Base-by-base conservation (phyloP, 2,888 invertebrate genomes). In the Macaria notata region DNA sequence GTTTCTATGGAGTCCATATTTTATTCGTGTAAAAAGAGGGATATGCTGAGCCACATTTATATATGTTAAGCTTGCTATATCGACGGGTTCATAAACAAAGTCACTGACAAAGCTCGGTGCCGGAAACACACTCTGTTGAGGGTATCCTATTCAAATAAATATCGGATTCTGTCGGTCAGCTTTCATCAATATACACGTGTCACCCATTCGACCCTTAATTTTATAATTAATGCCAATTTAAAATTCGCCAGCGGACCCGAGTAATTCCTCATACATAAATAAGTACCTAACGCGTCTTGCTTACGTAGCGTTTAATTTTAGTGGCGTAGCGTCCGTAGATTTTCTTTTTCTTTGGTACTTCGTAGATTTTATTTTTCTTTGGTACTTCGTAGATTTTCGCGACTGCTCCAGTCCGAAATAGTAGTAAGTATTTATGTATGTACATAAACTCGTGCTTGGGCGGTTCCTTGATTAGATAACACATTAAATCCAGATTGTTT, bases 161-260 rank as follows among this genome's bases (percentile, higher is more conserved):
- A 61, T 62, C 57, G 43, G 50, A 56, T 46, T 48, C 43, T 33
- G 36, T 8, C 42, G 64, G 60, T 61, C 54, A 43, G 51, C 62
- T 64, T 61, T 56, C 55, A 52, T 62, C 53, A 55, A 9, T 48
- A 56, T 55, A 55, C 51, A 46, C 46, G 7, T 46, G 62, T 50
- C 62, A 51, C 51, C 38, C 30, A 52, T 31, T 55, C 45, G 38
- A 53, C 46, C 44, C 33, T 51, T 49, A 9, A 47, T 59, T 61
- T 38, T 52, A 38, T 55, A 56, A 63, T 53, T 56, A 51, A 54
- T 55, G 42, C 41, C 46, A 49, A 53, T 52, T 54, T 52, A 33
- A 57, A 48, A 52, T 51, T 49, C 41, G 36, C 3, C 31, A 42
- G 5, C 39, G 46, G 19, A 19, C 9, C 44, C n/a, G 9, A 41